Evolutionary conservation across 1,140 invertebrate species (phyloP).

Genomic region (Bombus ignitus): DNA sequence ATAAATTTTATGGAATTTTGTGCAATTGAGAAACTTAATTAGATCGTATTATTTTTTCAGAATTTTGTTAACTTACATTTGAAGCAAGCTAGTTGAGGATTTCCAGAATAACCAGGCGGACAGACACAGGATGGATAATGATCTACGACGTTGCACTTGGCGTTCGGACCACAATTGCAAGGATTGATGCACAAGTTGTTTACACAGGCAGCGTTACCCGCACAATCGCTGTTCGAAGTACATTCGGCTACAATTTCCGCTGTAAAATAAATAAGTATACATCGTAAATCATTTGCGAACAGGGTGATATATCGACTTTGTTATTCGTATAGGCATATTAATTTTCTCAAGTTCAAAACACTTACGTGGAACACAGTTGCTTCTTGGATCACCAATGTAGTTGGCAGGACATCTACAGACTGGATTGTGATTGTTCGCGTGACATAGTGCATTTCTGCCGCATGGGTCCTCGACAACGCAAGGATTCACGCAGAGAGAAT

Average conservation of each 20-base stretch:
- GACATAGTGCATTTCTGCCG: slow-evolving; percentile 90
- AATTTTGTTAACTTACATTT: slow-evolving; percentile 84
- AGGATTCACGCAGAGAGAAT: slow-evolving; percentile 90
- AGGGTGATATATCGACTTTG: not conserved
- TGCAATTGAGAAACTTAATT: not conserved
- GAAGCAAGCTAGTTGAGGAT: slow-evolving; percentile 90
- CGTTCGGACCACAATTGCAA: slow-evolving; percentile 92
- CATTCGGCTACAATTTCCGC: slow-evolving; percentile 86
- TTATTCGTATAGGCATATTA: not conserved
- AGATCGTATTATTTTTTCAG: not conserved
- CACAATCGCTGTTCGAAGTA: slow-evolving; percentile 90
- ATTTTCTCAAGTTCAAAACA: not conserved
- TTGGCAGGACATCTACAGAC: slow-evolving; percentile 91
- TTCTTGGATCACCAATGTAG: slow-evolving; percentile 88
- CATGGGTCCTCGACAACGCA: slow-evolving; percentile 88
- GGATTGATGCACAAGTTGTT: slow-evolving; percentile 91
- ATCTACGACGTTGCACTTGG: slow-evolving; percentile 90
- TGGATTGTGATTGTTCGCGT: slow-evolving; percentile 88
- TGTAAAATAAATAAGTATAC: slow-evolving; percentile 53
- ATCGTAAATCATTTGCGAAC: not conserved
- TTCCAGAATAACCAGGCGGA: slow-evolving; percentile 90
- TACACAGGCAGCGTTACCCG: slow-evolving; percentile 90
- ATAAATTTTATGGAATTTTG: not conserved
- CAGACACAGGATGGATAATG: slow-evolving; percentile 93
- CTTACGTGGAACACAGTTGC: slow-evolving; percentile 91